phyloP scores from a whole-genome alignment of 2,888 invertebrate genomes.

The Tetragnatha montana region DNA sequence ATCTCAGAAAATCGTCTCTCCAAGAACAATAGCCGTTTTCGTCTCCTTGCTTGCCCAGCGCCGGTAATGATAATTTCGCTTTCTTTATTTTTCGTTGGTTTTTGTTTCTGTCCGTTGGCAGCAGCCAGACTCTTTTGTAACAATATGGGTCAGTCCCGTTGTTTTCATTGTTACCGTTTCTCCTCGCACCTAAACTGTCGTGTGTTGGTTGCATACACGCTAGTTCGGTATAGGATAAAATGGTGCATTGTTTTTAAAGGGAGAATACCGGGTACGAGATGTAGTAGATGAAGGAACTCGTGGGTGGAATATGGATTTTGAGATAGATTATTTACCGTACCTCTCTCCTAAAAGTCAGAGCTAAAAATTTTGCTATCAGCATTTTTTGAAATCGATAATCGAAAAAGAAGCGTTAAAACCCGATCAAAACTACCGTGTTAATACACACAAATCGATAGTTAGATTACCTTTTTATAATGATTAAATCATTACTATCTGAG shows the following conservation, averaged over 20 bases:
- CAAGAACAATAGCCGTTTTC: slow-evolving; percentile 41
- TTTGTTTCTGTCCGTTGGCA: background rate
- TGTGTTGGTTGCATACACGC: slow-evolving; percentile 10
- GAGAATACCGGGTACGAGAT: background rate
- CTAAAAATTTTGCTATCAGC: too few species aligned
- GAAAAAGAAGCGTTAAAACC: too few species aligned
- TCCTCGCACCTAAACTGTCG: slow-evolving; percentile 12
- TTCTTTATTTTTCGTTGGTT: background rate
- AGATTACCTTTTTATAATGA: too few species aligned
- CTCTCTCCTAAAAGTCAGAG: too few species aligned
- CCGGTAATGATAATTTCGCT: slow-evolving; percentile 15
- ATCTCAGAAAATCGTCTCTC: slow-evolving; percentile 43
- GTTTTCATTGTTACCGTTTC: slow-evolving; percentile 34
- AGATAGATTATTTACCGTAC: too few species aligned
- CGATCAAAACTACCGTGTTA: too few species aligned
- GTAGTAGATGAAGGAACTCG: too few species aligned
- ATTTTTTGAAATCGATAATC: too few species aligned
- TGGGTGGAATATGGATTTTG: too few species aligned
- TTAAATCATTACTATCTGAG: too few species aligned
- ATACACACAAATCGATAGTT: too few species aligned
- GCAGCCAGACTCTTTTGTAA: slow-evolving; percentile 6
- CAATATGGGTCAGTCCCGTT: slow-evolving; percentile 40
- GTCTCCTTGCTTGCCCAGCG: slow-evolving; percentile 1
- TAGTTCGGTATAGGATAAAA: slow-evolving; percentile 37
- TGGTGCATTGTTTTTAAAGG: slow-evolving; percentile 51